Base-by-base conservation (phyloP, 1,140 invertebrate genomes). In the Platyura marginata region DNA sequence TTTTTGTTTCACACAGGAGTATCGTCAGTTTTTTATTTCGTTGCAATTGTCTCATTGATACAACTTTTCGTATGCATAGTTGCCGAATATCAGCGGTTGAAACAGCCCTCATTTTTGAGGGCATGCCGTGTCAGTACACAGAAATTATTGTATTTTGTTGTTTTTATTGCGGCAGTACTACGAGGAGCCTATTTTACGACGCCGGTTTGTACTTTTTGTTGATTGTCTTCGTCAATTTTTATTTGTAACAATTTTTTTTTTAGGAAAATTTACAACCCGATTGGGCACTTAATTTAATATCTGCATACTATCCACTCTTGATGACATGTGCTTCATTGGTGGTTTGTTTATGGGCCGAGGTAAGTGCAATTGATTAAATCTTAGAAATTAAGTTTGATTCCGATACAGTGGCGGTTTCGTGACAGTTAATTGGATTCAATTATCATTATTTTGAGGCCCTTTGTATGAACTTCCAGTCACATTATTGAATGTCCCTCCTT, bases 341-440 rank as follows among this genome's bases (percentile, higher is more conserved):
- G 49, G 86, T 93, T 48, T 93, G 89, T 61, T 89, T 92, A 60
- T 93, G 89, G 89, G 88, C 88, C 37, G 89, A 94, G 75, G 86
- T 86, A 59, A 71, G 72, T 69, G 25, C 25, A 29, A 13, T 6
- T 29, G 13, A 29, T 29, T 8, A 29, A 29, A 29, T 29, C 6
- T 8, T 8, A 29, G 6, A 29, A 8, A 29, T 8, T 29, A 8
- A 8, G 25, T 29, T 29, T 29, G 6, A 29, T n/a, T n/a, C n/a
- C n/a, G n/a, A n/a, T n/a, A n/a, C n/a, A n/a, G n/a, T n/a, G n/a
- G n/a, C n/a, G n/a, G n/a, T n/a, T n/a, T n/a, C n/a, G n/a, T n/a
- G n/a, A n/a, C n/a, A n/a, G 13, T 29, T 29, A 29, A 29, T 29
- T 29, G 13, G 13, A 29, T 29, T 29, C 6, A 13, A 29, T 29